Evolutionary conservation across 2,113 vertebrate species (phyloP).

Genomic region (Festucalex cinctus): DNA sequence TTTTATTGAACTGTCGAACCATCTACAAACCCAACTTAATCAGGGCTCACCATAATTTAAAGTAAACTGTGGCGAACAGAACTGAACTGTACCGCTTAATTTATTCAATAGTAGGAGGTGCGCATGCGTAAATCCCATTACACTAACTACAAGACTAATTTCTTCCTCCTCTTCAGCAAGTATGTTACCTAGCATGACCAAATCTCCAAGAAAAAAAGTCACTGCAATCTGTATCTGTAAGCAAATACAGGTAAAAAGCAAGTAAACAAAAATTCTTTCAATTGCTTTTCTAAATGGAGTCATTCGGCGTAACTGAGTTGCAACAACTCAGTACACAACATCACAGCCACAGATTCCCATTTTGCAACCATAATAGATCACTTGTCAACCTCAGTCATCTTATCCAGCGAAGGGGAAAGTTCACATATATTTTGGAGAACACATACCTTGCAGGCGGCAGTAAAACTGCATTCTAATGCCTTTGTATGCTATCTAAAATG

Average conservation of each 20-base stretch:
- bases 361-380: not conserved
- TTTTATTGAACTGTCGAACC: too few species aligned
- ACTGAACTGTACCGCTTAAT: too few species aligned
- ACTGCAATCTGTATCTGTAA: not conserved
- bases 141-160: too few species aligned
- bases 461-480: conserved; percentile 3
- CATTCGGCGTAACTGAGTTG: not conserved
- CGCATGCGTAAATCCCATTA: too few species aligned
- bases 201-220: not conserved
- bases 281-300: not conserved
- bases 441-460: conserved; percentile 7
- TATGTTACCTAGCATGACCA: not conserved
- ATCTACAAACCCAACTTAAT: too few species aligned
- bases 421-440: conserved; percentile 4
- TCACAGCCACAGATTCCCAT: not conserved
- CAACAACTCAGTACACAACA: conserved; percentile 1
- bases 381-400: conserved; percentile 6
- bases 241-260: not conserved
- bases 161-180: too few species aligned
- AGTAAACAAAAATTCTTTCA: not conserved
- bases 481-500: not conserved
- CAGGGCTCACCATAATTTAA: too few species aligned
- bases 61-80: too few species aligned
- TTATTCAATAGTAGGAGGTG: too few species aligned
- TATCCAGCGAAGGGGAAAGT: not conserved